Base-by-base conservation (phyloP, 2,888 invertebrate genomes). In the Onthophagus sagittarius region DNA sequence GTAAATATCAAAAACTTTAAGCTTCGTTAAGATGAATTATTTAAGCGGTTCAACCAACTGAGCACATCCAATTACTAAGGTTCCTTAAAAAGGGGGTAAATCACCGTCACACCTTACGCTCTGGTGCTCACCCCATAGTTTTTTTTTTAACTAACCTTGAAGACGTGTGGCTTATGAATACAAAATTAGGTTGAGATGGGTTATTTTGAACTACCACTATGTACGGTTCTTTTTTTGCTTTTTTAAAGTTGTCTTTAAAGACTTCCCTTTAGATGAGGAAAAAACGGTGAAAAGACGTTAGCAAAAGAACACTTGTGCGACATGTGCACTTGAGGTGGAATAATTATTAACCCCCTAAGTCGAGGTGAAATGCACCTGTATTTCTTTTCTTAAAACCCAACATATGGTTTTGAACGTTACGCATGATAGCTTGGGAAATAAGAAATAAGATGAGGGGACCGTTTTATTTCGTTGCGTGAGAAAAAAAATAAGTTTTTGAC, bases 1-100 rank as follows among this genome's bases (percentile, higher is more conserved):
- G 93, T 93, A 85, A 84, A 88, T 86, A 65, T 72, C 53, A 5
- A 23, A 23, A 53, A 53, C 1, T 53, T 53, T 23, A 23, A 23
- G 23, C 23, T 53, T 53, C 39, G 23, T 23, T 53, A 53, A 53
- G 7, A 9, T 53, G 11, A 53, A 53, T 53, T 53, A 53, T 53
- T 53, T 9, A 53, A 53, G 39, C 39, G 39, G 2, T 11, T 53
- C 39, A 11, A 9, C 39, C 39, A 53, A 53, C 2, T 11, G 5
- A 53, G 39, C 39, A 53, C 7, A 11, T 53, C 39, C 39, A 53
- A 53, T 67, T 67, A n/a, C 7, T 2, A 15, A 15, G 15, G 15
- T 1, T 23, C 23, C 23, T n/a, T 23, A 23, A 23, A 67, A 32
- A 31, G 32, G 23, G 67, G 67, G 23, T 67, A 67, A 31, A 15